Evolutionary conservation across 2,888 invertebrate genomes (phyloP).

Genomic region (Drosophila nigricruria): DNA sequence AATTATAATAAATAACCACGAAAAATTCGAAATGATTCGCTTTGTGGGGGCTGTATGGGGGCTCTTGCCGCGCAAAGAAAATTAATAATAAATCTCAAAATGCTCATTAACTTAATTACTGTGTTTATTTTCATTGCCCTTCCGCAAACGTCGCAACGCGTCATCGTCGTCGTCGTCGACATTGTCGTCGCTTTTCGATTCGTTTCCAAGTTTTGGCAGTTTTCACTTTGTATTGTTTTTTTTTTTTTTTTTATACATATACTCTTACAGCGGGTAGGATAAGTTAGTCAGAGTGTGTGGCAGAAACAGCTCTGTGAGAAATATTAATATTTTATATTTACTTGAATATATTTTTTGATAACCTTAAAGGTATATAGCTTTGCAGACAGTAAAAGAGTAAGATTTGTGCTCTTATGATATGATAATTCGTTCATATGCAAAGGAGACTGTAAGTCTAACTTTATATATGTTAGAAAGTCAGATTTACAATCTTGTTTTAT

Average conservation of each 20-base stretch:
- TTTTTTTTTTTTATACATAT: background rate
- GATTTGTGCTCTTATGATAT: too few species aligned
- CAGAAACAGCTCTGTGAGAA: too few species aligned
- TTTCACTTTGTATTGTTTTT: constrained; percentile 12
- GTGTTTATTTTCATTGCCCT: constrained; percentile 82
- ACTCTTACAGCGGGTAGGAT: background rate
- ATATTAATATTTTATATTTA: background rate
- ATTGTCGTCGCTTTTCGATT: constrained; percentile 35
- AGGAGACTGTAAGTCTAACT: too few species aligned
- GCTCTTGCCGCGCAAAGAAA: constrained; percentile 52
- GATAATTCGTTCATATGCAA: too few species aligned
- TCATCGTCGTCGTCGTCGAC: constrained; percentile 21
- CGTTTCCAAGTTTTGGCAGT: constrained; percentile 29
- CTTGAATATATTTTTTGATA: background rate
- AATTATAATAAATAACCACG: constrained; percentile 76
- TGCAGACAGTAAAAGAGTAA: too few species aligned
- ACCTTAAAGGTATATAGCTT: too few species aligned
- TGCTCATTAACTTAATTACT: constrained; percentile 83
- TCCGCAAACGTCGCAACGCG: constrained; percentile 53
- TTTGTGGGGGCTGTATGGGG: constrained; percentile 2
- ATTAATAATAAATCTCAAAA: constrained; percentile 83
- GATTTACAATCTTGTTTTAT: too few species aligned
- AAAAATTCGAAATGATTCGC: constrained; percentile 64
- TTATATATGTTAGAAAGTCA: too few species aligned
- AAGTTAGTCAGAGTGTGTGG: background rate